phyloP scores from a whole-genome alignment of 2,113 vertebrate species.

The Misgurnus mizolepis region DNA sequence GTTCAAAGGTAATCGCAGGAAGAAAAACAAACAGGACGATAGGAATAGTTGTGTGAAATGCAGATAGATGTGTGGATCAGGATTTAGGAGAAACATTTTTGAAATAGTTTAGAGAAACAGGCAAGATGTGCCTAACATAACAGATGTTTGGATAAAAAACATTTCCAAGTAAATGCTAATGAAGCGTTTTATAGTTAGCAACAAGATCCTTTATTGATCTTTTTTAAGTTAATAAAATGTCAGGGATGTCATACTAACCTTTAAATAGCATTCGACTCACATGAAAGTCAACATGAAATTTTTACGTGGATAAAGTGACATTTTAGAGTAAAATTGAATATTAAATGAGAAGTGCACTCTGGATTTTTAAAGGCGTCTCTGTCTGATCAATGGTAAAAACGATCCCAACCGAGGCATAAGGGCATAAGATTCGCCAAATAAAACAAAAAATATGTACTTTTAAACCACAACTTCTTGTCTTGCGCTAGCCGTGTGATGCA shows the following conservation, averaged over 20 bases:
- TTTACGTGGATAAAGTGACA: no score
- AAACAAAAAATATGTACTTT: no score
- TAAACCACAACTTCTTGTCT: no score
- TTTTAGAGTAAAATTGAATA: no score
- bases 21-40: conserved; percentile 54
- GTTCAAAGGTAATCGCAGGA: conserved; percentile 26
- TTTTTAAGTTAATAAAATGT: not conserved
- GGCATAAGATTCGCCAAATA: no score
- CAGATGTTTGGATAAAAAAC: not conserved
- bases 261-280: not conserved
- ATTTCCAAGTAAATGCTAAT: not conserved
- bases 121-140: no score
- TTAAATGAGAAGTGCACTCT: no score
- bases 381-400: not conserved
- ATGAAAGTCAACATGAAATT: not conserved
- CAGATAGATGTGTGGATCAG: not conserved
- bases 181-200: no score
- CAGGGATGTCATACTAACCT: not conserved
- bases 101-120: not conserved
- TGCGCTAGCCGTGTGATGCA: no score
- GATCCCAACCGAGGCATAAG: no score
- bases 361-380: not conserved
- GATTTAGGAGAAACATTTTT: not conserved
- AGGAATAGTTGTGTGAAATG: conserved; percentile 12
- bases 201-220: no score